These are phyloP conservation scores for Andricus quercusramuli DNA, from an alignment of 2,888 invertebrate genomes.

Conservation along the genomic window DNA sequence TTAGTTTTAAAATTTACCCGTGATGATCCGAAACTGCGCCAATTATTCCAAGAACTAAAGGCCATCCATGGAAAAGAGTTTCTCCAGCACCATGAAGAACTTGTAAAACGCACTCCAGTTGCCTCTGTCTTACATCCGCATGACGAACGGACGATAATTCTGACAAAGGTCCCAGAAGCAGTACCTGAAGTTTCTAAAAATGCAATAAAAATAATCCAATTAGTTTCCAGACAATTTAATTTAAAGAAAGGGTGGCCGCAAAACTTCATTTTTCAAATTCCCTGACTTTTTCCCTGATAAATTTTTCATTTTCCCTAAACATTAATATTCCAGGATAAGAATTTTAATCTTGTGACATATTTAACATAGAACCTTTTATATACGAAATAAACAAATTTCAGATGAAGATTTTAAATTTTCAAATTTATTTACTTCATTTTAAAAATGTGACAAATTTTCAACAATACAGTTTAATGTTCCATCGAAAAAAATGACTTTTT, in stretches of 20 bases:
- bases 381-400: too few relatives aligned
- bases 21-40: slow-evolving; percentile 97
- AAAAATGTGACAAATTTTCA: too few relatives aligned
- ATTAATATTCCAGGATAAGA: too few relatives aligned
- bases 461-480: too few relatives aligned
- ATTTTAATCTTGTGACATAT: too few relatives aligned
- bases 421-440: too few relatives aligned
- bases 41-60: slow-evolving; percentile 94
- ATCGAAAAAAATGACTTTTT: too few relatives aligned
- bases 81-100: slow-evolving; percentile 96
- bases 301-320: too few relatives aligned
- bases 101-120: slow-evolving; percentile 95
- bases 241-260: not conserved
- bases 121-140: slow-evolving; percentile 95
- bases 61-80: slow-evolving; percentile 96
- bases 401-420: too few relatives aligned
- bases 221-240: slow-evolving; percentile 21
- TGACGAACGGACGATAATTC: slow-evolving; percentile 94
- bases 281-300: too few relatives aligned
- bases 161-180: slow-evolving; percentile 93
- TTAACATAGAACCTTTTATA: too few relatives aligned
- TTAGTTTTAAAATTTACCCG: slow-evolving; percentile 81
- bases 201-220: not conserved
- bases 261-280: too few relatives aligned
- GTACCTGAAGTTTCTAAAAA: slow-evolving; percentile 87